Base-by-base conservation (phyloP, 2,888 invertebrate species). In the Melanostoma scalare region DNA sequence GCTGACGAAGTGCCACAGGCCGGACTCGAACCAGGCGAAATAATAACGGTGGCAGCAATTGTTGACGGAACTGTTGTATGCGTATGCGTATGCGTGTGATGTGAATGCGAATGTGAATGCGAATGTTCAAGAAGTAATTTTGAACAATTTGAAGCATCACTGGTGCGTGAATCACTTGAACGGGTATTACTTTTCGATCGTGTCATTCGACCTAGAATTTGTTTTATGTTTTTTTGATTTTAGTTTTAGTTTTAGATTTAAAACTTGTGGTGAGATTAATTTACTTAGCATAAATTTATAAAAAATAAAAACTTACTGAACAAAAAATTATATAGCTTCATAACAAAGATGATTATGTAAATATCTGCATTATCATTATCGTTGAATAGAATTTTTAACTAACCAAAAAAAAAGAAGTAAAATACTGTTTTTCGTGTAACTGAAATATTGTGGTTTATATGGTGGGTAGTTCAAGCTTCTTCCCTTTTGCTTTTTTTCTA, bases 171-270 rank as follows among this genome's bases (percentile, higher is more conserved):
- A 72, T 91, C 91, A 86, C 90, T 91, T 86, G 91, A 91, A 86
- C 90, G 90, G 50, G 91, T 90, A 85, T 91, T 90, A 87, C 90
- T 90, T 87, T 91, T 91, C 31, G 91, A 91, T 77, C 91, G 90
- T 86, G 89, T 89, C 90, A 91, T 90, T 85, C 90, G 89, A 86
- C 91, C 91, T 91, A 84, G 58, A 84, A 84, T 40, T 65, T 50
- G 10, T 38, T 36, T 20, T 38, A 61, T 35, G 10, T 40, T 65
- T 52, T 65, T 75, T 53, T 46, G 2, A 40, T 61, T 10, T 3
- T 53, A 8, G 20, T 20, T 20, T 50, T 53, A 36, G 36, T 33
- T 44, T 75, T 42, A 31, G 42, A 30, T 58, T 55, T 56, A 38
- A 56, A 40, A 40, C 9, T 33, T 58, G 20, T 35, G 5, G 6